Evolutionary conservation across 2,888 invertebrate species (phyloP), one percentile per base, ranked within the genome.

Genomic region (Aleiodes leptofemur): DNA sequence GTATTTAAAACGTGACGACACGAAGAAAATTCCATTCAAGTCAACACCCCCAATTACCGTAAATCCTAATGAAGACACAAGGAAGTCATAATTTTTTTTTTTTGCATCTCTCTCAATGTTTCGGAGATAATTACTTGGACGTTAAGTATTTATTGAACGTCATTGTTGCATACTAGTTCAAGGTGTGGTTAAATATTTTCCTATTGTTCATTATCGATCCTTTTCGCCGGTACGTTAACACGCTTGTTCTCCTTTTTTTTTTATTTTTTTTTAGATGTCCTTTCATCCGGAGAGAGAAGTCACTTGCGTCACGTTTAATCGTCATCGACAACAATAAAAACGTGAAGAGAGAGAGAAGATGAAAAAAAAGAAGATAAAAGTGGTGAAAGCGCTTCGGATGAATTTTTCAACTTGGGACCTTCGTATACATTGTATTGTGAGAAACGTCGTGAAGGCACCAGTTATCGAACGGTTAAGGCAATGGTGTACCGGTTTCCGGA

Each of bases 11-110:
- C 61, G 76, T 57, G 48, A 69, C 73, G 64, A 76, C 69, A 77
- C 69, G 2, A 2, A 23, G 75, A 76, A 57, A 56, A 78, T 79
- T 78, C 73, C 79, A 83, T 81, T 74, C 81, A 79, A 83, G 83
- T 83, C 85, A 77, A 82, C 82, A 84, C 83, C 84, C 82, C 77
- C 64, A 68, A 66, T 43, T 29, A 55, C 51, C 73, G 70, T 75
- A 74, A 76, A 69, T 48, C 61, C 4, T 23, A 23, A 13, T 6
- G n/a, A 34, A 64, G 9, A 72, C 29, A 72, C 29, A 23, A 59
- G n/a, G 16, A 48, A 11, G 29, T 7, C 13, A 34, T 59, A 38
- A 70, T 43, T 13, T 13, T 53, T 69, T 31, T n/a, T 31, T 59
- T 59, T 43, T 13, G 31, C 23, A 50, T 72, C 53, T 72, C 48